These are phyloP conservation scores for Coregonus suidteri DNA, from an alignment of 2,797 vertebrate genomes.

Conservation along the genomic window DNA sequence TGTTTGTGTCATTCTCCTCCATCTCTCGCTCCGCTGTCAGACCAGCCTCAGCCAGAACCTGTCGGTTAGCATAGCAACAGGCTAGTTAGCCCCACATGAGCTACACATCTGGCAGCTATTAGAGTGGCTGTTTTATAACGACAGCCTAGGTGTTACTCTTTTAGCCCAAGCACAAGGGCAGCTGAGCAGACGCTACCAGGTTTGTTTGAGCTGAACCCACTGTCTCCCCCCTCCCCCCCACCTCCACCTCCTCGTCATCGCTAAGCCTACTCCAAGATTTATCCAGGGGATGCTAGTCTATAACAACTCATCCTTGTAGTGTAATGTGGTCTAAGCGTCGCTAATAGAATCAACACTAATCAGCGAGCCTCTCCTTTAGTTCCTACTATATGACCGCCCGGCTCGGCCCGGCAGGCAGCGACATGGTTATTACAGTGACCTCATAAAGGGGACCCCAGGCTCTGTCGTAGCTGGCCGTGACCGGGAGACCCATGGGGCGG, in stretches of 20 bases:
- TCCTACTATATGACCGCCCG: neutral
- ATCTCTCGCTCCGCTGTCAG: neutral
- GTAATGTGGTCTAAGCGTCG: neutral
- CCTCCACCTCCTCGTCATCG: too few species aligned
- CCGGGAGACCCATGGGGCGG: too few species aligned
- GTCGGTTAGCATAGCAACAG: neutral
- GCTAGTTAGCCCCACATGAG: neutral
- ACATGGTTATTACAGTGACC: constrained; percentile 20
- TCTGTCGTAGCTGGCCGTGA: too few species aligned
- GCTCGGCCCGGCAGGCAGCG: neutral
- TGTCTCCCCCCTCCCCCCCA: neutral
- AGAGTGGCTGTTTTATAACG: neutral
- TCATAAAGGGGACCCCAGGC: neutral
- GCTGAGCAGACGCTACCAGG: neutral
- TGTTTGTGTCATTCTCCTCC: neutral
- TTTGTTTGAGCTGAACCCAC: neutral
- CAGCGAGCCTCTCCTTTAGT: neutral
- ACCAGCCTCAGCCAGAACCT: neutral
- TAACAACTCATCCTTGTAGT: neutral
- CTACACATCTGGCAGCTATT: neutral
- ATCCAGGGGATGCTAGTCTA: too few species aligned
- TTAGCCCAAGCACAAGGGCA: neutral
- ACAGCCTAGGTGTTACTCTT: neutral
- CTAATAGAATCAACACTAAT: constrained; percentile 3
- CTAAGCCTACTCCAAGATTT: too few species aligned